These are phyloP conservation scores for Drosophila rellima DNA, from an alignment of 2,888 invertebrate species.

Conservation along the genomic window DNA sequence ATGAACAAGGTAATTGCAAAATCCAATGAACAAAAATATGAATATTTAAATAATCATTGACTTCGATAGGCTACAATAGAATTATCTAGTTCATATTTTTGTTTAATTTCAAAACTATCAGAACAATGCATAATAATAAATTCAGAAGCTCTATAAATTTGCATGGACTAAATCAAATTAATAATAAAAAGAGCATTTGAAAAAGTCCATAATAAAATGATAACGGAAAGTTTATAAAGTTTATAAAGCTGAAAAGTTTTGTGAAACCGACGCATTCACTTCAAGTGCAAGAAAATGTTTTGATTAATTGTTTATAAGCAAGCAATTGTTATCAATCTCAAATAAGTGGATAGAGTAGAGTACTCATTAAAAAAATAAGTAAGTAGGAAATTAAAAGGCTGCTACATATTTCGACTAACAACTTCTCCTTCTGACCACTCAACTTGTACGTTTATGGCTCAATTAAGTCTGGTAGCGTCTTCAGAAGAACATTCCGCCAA, in stretches of 20 bases:
- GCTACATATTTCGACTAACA: not conserved
- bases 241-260: constrained; percentile 5
- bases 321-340: constrained; percentile 3
- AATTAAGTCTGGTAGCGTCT: constrained; percentile 36
- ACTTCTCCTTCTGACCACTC: constrained; percentile 11
- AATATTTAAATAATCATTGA: not conserved
- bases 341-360: not conserved
- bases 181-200: not conserved
- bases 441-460: constrained; percentile 35
- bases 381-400: constrained; percentile 12
- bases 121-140: not conserved
- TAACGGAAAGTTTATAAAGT: not conserved
- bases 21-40: not conserved
- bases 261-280: not conserved
- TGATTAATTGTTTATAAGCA: constrained; percentile 3
- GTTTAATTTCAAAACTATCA: not conserved
- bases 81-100: not conserved
- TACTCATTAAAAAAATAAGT: not conserved
- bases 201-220: constrained; percentile 4
- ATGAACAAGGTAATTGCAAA: not conserved
- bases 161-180: constrained; percentile 3
- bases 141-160: not conserved
- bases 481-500: constrained; percentile 4
- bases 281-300: not conserved
- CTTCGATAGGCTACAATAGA: not conserved